phyloP scores from a whole-genome alignment of 2,888 invertebrate genomes.

The Eudemis profundana region DNA sequence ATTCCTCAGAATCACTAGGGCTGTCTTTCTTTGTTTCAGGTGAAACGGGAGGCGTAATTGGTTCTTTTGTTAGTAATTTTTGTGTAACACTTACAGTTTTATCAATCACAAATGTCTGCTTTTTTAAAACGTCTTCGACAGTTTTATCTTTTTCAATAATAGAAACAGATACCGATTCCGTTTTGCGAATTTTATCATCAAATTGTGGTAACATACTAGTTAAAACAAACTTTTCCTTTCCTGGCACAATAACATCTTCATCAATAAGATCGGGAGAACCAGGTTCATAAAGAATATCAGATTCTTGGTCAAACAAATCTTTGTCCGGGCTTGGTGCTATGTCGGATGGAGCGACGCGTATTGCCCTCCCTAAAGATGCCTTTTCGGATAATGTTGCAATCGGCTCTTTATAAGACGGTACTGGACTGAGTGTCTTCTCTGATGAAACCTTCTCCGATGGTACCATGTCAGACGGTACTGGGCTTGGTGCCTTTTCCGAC shows the following conservation, averaged over 20 bases:
- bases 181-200: background rate
- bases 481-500: constrained; percentile 44
- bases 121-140: constrained; percentile 2
- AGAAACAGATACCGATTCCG: background rate
- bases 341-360: constrained; percentile 20
- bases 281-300: constrained; percentile 5
- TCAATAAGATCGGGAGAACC: constrained; percentile 21
- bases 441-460: constrained; percentile 23
- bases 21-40: constrained; percentile 15
- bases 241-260: background rate
- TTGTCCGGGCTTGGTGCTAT: too few species aligned
- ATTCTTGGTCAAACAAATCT: too few species aligned
- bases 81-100: background rate
- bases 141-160: background rate
- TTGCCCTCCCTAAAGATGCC: constrained; percentile 38
- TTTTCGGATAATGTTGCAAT: background rate
- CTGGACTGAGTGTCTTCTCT: constrained; percentile 29
- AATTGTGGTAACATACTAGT: constrained; percentile 4
- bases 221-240: background rate
- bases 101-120: background rate
- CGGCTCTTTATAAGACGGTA: constrained; percentile 20
- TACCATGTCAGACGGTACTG: constrained; percentile 24
- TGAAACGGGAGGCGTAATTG: constrained; percentile 1
- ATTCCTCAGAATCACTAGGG: too few species aligned
- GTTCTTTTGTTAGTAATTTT: background rate